These are phyloP conservation scores for Perizoma affinitatum DNA, from an alignment of 2,888 invertebrate species.

Conservation along the genomic window DNA sequence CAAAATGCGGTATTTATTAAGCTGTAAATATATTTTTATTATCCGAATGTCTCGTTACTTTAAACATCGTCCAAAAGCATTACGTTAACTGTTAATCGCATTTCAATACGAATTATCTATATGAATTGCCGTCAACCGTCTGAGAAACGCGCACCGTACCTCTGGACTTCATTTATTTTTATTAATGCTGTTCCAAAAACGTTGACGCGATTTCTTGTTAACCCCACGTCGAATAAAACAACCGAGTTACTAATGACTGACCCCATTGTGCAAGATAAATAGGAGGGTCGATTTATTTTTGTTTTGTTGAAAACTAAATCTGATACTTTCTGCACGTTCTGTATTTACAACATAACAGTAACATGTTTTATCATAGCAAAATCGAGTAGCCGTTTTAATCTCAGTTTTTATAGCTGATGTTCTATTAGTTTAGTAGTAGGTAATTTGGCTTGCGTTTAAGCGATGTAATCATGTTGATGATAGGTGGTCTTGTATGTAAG, in stretches of 20 bases:
- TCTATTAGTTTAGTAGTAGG: conserved; percentile 34
- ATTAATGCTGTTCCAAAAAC: conserved; percentile 56
- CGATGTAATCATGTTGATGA: conserved; percentile 53
- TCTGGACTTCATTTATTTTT: conserved; percentile 56
- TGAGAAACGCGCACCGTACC: conserved; percentile 58
- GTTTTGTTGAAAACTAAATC: conserved; percentile 21
- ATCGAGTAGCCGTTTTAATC: conserved; percentile 19
- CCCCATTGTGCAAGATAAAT: conserved; percentile 33
- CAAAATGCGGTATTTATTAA: conserved; percentile 62
- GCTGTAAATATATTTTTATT: conserved; percentile 64
- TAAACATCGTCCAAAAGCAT: conserved; percentile 64
- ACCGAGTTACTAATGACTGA: conserved; percentile 33
- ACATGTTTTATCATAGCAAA: conserved; percentile 15
- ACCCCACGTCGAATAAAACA: conserved; percentile 17
- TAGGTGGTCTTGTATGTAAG: conserved; percentile 39
- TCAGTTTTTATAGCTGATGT: conserved; percentile 23
- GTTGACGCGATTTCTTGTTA: conserved; percentile 43
- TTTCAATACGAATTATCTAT: conserved; percentile 66
- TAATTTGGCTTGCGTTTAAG: conserved; percentile 46
- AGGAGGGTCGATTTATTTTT: conserved; percentile 28
- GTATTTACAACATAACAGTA: conserved; percentile 14
- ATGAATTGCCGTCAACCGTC: conserved; percentile 59
- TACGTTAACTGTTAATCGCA: conserved; percentile 67
- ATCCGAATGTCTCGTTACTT: conserved; percentile 58
- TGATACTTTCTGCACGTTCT: conserved; percentile 14